A percentile compares a stretch with the other conserved stretches of the same genome.
These are phyloP conservation scores for Smittia aterrima DNA, from an alignment of 2,888 invertebrate species.

Conservation along the genomic window DNA sequence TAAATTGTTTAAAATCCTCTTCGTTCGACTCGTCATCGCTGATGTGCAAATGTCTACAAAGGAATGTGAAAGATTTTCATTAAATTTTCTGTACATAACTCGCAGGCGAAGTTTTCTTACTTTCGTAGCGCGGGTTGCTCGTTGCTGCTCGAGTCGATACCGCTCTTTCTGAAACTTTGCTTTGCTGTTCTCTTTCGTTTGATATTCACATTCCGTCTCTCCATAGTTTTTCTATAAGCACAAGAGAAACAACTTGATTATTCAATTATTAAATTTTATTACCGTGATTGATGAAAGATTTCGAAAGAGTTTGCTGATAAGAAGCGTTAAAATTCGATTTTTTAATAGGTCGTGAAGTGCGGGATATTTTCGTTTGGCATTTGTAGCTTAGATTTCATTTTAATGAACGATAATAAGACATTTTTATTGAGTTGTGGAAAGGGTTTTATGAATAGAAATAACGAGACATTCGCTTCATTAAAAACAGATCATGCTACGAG, in stretches of 20 bases:
- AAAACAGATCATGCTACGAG: neutral
- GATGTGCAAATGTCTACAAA: conserved; percentile 7
- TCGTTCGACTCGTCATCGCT: conserved; percentile 32
- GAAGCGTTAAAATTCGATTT: conserved; percentile 1
- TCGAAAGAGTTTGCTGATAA: conserved; percentile 10
- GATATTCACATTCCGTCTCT: neutral
- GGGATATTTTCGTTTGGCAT: neutral
- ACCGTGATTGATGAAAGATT: conserved; percentile 8
- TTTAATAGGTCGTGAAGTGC: neutral
- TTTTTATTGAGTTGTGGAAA: too few species aligned
- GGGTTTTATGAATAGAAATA: neutral
- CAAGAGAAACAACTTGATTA: neutral
- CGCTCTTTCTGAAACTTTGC: neutral
- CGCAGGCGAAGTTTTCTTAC: conserved; percentile 9
- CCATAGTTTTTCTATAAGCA: conserved; percentile 7
- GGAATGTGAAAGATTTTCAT: conserved; percentile 21
- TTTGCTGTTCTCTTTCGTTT: conserved; percentile 17
- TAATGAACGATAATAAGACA: too few species aligned
- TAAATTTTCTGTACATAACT: conserved; percentile 22
- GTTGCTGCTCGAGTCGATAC: neutral
- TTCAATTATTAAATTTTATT: conserved; percentile 31
- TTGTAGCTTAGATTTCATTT: neutral
- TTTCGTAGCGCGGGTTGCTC: conserved; percentile 17
- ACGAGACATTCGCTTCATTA: neutral
- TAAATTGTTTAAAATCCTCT: conserved; percentile 1